Percentiles rank a stretch among this genome's conserved stretches.
Conservation (phyloP, 2,888 invertebrate genomes). For the Melanargia galathea region DNA sequence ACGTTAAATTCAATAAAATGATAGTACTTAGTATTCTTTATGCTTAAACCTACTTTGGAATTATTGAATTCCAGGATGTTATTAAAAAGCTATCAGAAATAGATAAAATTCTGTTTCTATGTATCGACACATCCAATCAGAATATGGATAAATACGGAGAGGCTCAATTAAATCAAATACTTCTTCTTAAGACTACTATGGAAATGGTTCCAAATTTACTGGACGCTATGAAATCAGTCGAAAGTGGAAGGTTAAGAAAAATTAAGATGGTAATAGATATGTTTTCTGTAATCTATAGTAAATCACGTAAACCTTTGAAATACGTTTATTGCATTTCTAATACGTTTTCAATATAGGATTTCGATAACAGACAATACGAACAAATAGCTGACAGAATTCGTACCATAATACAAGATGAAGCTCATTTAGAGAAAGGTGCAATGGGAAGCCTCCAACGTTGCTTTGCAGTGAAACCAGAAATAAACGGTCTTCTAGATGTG, state of each 20-base stretch:
- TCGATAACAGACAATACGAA: slow-evolving; percentile 66
- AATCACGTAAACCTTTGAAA: background rate
- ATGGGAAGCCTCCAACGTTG: slow-evolving; percentile 77
- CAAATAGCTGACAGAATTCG: slow-evolving; percentile 73
- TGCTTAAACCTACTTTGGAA: too few species aligned
- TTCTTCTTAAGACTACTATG: slow-evolving; percentile 89
- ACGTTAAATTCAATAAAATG: slow-evolving; percentile 25
- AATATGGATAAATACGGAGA: slow-evolving; percentile 83
- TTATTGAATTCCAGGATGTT: slow-evolving; percentile 70
- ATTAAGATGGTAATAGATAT: slow-evolving; percentile 79
- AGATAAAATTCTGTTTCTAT: slow-evolving; percentile 87
- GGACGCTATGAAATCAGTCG: slow-evolving; percentile 77
- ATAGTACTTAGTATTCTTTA: background rate
- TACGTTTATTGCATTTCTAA: background rate
- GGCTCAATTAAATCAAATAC: slow-evolving; percentile 88
- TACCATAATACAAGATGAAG: slow-evolving; percentile 79
- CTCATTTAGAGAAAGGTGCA: slow-evolving; percentile 79
- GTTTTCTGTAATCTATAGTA: background rate
- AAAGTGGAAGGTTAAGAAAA: slow-evolving; percentile 80
- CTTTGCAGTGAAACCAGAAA: slow-evolving; percentile 86
- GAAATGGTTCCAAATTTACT: slow-evolving; percentile 86
- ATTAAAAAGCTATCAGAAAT: slow-evolving; percentile 87
- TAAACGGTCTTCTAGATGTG: slow-evolving; percentile 91
- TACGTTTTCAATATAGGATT: slow-evolving; percentile 34
- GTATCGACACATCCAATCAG: slow-evolving; percentile 75